Evolutionary conservation across 2,797 vertebrate species (phyloP).

Genomic region (Lophotriccus pileatus): DNA sequence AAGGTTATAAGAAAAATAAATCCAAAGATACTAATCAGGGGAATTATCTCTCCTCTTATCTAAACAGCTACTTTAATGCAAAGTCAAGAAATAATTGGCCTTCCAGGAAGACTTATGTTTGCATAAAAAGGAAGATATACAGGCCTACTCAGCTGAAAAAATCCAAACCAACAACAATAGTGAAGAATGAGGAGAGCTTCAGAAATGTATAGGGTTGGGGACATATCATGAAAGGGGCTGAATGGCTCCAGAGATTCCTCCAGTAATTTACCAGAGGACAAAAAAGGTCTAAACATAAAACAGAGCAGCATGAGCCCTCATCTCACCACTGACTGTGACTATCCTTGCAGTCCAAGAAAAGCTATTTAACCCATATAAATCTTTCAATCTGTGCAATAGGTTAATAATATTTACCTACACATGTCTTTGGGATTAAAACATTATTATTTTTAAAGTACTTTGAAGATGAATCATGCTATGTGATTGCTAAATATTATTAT

Average conservation of each 20-base stretch:
- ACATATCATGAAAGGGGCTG: background rate
- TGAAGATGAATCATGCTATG: constrained; percentile 5
- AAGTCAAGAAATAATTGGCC: constrained; percentile 36
- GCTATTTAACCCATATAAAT: background rate
- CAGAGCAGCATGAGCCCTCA: background rate
- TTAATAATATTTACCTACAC: constrained; percentile 29
- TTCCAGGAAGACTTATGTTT: background rate
- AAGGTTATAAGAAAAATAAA: constrained; percentile 44
- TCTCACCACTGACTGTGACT: background rate
- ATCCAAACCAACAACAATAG: background rate
- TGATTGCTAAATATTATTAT: constrained; percentile 23
- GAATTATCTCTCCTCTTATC: constrained; percentile 20
- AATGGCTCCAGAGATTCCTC: background rate
- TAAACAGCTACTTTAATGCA: constrained; percentile 26
- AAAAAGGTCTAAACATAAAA: background rate
- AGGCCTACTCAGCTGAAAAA: background rate
- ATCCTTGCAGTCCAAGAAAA: background rate
- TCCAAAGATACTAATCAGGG: constrained; percentile 32
- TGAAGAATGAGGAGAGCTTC: background rate
- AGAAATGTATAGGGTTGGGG: background rate
- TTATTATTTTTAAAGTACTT: constrained; percentile 16
- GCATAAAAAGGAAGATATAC: background rate
- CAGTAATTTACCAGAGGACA: background rate
- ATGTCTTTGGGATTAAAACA: background rate
- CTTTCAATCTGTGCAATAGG: background rate